phyloP scores from a whole-genome alignment of 2,113 vertebrate species.

The Pterocles orientalis region DNA sequence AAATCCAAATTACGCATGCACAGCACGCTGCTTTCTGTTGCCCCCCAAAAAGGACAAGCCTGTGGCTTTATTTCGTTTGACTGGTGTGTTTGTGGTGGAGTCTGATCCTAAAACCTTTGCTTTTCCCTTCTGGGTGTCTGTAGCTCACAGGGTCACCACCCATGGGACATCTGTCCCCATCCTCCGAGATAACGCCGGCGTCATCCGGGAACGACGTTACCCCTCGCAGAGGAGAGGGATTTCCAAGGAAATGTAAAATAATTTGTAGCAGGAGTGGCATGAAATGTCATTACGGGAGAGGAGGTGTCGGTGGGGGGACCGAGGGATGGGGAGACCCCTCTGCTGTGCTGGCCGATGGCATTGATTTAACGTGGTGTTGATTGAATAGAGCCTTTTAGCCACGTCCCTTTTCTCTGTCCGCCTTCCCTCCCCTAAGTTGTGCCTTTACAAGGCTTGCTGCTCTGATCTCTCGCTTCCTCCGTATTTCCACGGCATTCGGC shows the following conservation, averaged over 20 bases:
- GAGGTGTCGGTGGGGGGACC: fast-evolving
- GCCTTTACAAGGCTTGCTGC: not conserved
- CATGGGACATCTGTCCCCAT: not conserved
- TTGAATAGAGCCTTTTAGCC: not conserved
- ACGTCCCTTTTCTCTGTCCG: not conserved
- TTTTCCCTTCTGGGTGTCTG: not conserved
- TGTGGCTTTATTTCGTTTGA: not conserved
- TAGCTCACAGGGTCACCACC: not conserved
- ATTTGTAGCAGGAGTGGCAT: not conserved
- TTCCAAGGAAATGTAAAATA: not conserved
- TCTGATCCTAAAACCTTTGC: not conserved
- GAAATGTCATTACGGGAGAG: not conserved
- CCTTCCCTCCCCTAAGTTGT: not conserved
- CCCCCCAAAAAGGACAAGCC: not conserved
- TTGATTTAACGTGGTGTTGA: not conserved
- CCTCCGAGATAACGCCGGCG: too few species aligned
- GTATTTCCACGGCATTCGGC: not conserved
- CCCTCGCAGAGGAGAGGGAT: not conserved
- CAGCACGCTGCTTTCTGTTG: not conserved
- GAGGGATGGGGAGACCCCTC: not conserved
- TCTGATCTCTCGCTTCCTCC: not conserved
- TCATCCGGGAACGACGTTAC: not conserved
- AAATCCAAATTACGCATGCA: not conserved
- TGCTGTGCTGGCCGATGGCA: not conserved
- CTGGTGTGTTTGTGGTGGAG: not conserved